phyloP scores from a whole-genome alignment of 2,113 vertebrate genomes.

The Ciconia boyciana region DNA sequence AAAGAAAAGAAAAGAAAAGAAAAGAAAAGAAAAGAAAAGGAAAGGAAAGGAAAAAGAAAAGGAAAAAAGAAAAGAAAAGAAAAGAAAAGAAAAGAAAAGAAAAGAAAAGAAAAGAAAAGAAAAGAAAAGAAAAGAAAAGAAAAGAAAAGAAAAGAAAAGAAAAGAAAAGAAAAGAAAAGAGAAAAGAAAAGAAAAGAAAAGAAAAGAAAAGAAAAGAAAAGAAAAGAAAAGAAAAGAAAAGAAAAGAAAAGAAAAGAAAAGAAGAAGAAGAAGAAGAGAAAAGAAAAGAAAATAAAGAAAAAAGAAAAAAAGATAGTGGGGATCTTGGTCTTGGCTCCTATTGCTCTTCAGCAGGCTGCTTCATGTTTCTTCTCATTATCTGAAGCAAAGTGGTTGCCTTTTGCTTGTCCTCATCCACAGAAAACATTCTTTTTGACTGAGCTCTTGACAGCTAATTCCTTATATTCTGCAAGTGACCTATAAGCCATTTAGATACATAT shows the following conservation, averaged over 20 bases:
- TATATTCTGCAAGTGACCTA: background rate
- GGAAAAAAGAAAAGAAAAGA: too few species aligned
- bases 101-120: background rate
- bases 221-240: too few species aligned
- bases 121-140: fast-evolving
- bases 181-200: too few species aligned
- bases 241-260: too few species aligned
- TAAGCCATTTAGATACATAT: background rate
- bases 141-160: fast-evolving
- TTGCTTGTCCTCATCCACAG: background rate
- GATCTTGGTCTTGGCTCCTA: background rate
- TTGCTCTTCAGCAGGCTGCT: background rate
- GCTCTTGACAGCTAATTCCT: background rate
- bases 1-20: too few species aligned
- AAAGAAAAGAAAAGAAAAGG: too few species aligned
- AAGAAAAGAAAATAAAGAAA: fast-evolving
- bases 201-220: fast-evolving
- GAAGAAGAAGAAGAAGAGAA: fast-evolving
- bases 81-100: too few species aligned
- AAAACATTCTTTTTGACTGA: background rate
- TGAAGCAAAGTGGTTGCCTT: background rate
- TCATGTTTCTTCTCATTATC: background rate
- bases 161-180: fast-evolving
- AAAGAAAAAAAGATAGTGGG: background rate
- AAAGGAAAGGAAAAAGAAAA: too few species aligned